Conservation (phyloP, 64 coral and sea anemone species). For the Astreopora myriophthalma region DNA sequence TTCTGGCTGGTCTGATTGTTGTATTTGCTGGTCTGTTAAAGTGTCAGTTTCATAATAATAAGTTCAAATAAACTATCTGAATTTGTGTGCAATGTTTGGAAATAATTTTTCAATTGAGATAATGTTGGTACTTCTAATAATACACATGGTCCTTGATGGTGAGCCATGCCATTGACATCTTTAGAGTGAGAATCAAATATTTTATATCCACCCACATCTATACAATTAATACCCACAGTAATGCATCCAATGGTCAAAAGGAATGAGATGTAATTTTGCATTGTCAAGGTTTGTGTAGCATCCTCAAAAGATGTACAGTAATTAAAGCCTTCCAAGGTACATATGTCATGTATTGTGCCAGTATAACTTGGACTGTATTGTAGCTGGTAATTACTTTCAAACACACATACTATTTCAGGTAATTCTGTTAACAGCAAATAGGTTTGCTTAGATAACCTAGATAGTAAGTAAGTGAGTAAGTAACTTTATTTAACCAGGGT, state of each 20-base stretch:
- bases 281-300: neutral
- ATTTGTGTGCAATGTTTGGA: conserved; percentile 23
- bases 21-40: too few relatives aligned
- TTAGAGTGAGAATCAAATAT: too few relatives aligned
- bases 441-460: conserved; percentile 47
- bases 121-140: neutral
- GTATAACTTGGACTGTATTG: conserved; percentile 65
- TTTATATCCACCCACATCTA: conserved; percentile 48
- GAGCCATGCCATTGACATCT: conserved; percentile 26
- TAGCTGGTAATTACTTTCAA: conserved; percentile 45
- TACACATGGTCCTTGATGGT: conserved; percentile 49
- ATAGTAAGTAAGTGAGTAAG: too few relatives aligned
- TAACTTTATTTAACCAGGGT: too few relatives aligned
- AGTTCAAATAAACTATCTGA: neutral
- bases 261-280: conserved; percentile 48
- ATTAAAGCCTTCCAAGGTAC: conserved; percentile 35
- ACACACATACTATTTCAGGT: conserved; percentile 50
- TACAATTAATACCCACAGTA: conserved; percentile 52
- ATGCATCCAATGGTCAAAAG: conserved; percentile 51
- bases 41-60: neutral
- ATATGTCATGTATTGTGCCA: conserved; percentile 42
- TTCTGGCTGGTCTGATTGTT: too few relatives aligned
- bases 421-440: conserved; percentile 65
- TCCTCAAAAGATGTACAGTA: conserved; percentile 44
- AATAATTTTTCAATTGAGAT: conserved; percentile 7